Evolutionary conservation across 1,140 invertebrate species (phyloP), one percentile per base, ranked within the genome.

Genomic region (Cyclargus thomasi): DNA sequence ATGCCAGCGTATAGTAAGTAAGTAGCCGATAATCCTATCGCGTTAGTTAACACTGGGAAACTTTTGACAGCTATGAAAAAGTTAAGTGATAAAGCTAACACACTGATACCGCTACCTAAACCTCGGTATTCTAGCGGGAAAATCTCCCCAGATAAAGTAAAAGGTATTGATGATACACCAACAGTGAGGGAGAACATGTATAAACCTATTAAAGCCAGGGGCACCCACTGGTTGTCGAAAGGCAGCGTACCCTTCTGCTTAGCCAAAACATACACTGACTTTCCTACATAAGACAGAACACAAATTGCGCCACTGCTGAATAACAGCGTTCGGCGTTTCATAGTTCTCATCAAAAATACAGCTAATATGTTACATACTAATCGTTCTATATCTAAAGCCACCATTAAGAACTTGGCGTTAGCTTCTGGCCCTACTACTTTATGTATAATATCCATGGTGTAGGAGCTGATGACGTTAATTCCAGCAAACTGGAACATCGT

Each of bases 401-500:
- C 82, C 88, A 90, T 90, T 17, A 86, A 67, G 4, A 86, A 72
- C 17, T 85, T 77, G 0, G 84, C 81, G 18, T 88, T 85, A 0
- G 81, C 83, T 0, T 88, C 79, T 8, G 78, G 77, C 0, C 83
- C 88, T 1, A 90, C 78, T 0, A 90, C 74, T 63, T 84, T 73
- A 21, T 74, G 72, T 17, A 88, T 86, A 53, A 90, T 88, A 65
- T 90, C 88, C 64, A 76, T 85, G 0, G 84, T 76, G 35, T 90
- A 90, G 0, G 88, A 90, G 70, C 84, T 87, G 57, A 90, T 82
- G 0, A 90, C 85, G 53, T 89, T 90, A 10, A 89, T 88, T 3
- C 88, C 88, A 63, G 88, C 80, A 29, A 90, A 89, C 67, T 90
- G 88, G 70, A 90, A 89, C 80, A 87, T 82, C 0, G 76, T 81